Evolutionary conservation across 2,797 vertebrate genomes (phyloP), one percentile per base, ranked within the genome.

Genomic region (Poeciliopsis presidionis): DNA sequence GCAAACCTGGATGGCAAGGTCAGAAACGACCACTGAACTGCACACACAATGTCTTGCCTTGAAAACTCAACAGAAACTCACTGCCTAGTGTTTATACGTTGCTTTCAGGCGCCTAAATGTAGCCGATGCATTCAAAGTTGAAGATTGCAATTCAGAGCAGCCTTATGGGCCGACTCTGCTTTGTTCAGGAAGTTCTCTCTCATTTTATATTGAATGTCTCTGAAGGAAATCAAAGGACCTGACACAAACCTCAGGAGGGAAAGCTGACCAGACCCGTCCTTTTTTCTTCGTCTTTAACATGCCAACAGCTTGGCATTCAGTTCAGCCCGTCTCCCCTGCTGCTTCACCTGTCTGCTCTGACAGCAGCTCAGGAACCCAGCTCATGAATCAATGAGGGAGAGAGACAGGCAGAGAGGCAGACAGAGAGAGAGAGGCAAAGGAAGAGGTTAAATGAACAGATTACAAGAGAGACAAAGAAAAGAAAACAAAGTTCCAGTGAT

Each of bases 1-100:
- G 98, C 95, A 99, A 98, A 86, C 98, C 98, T 20, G 98, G 98
- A 77, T 99, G 98, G 98, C 97, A 99, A 97, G 98, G 98, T 99
- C 91, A 91, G 93, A 88, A 85, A 46, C 28, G 45, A n/a, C n/a
- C 5, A 16, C 30, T 36, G 33, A 53, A 81, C 65, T 57, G 30
- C n/a, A 33, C 69, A 53, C 13, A 45, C 3, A 41, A 69, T 39
- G 4, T 33, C 41, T 73, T 79, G 51, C 47, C 22, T 47, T 65
- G 13, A 45, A 77, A 8, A 55, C 36, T 67, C 3, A 28, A 74
- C 14, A 74, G 57, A 71, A 69, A 77, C 46, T 4, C 14, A 51
- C 51, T n/a, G 59, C 36, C 71, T 77, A 45, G 20, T 59, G 45
- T 61, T 41, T 25, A 75, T 53, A 51, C 43, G 12, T 67, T 73